Percentiles rank a stretch among this genome's conserved stretches.
These are phyloP conservation scores for Rapana venosa DNA, from an alignment of 2,888 invertebrate species.

Conservation along the genomic window DNA sequence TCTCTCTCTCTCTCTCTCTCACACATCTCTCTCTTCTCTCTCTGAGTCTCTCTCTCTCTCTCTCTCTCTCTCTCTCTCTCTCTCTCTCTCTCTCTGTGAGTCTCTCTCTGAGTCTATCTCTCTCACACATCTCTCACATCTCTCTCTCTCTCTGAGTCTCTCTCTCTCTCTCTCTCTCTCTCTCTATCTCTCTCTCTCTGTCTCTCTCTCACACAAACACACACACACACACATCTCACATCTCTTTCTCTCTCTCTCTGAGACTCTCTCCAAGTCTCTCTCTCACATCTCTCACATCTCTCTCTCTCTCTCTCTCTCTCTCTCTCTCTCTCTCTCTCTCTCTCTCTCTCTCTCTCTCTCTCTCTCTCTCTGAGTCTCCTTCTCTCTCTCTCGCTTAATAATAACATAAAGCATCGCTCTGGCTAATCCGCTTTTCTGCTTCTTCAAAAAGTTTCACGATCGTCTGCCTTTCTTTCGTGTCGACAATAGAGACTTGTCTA, in stretches of 20 bases:
- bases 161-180: neutral
- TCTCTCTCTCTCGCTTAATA: neutral
- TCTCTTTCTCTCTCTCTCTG: neutral
- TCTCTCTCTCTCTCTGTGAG: too few relatives aligned
- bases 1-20: neutral
- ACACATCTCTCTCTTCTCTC: neutral
- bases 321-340: slow-evolving; percentile 12
- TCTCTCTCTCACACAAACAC: too few relatives aligned
- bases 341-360: slow-evolving; percentile 17
- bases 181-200: neutral
- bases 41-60: neutral
- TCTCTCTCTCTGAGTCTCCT: neutral
- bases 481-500: too few relatives aligned
- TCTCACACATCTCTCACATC: neutral
- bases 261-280: neutral
- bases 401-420: neutral
- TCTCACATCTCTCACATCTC: neutral
- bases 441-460: too few relatives aligned
- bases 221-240: too few relatives aligned
- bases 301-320: too few relatives aligned
- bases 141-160: too few relatives aligned
- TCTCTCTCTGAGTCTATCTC: too few relatives aligned
- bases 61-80: neutral
- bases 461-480: too few relatives aligned
- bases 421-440: neutral